Base-by-base conservation (phyloP, 2,888 invertebrate species). In the Argyresthia goedartella region DNA sequence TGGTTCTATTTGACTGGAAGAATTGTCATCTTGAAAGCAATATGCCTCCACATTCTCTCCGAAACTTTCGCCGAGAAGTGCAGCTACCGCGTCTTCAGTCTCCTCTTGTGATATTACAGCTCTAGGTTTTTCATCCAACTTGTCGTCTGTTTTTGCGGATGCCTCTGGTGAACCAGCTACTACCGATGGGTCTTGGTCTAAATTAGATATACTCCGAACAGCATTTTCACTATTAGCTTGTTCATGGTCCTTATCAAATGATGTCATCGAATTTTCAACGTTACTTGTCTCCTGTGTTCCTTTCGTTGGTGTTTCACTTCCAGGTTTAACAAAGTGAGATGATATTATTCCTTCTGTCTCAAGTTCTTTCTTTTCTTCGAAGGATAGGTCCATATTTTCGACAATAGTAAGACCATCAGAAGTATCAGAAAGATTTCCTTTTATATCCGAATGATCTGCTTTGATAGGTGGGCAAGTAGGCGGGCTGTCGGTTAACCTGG, bases 11-110 rank as follows among this genome's bases (percentile, higher is more conserved):
- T 89, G 88, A 64, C 88, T 88, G 57, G 88, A 88, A 61, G 87
- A 87, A 63, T 85, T 88, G 43, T 82, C 81, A n/a, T 13, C 25
- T 6, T 43, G 25, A 14, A 43, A 43, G 16, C 16, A 14, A 71
- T 91, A 91, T 10, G 80, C 69, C 53, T 87, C 85, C 50, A 73
- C 75, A 64, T 85, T 88, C 13, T 90, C 92, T 1, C 94, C 93
- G 66, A 96, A 95, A 60, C 95, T 95, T 74, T 95, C 95, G 33
- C 94, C 95, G 52, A 96, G 77, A 34, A 96, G 79, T 0, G 96
- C 95, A 8, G 95, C 95, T 0, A 96, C 96, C 0, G 96, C 96
- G 72, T 95, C 95, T 75, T 95, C 96, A 0, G 96, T 96, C 79
- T 96, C 96, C 81, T 96, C 96, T 76, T 96, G 96, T 0, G 95